Evolutionary conservation across 1,140 invertebrate species (phyloP).

Genomic region (Atta cephalotes): DNA sequence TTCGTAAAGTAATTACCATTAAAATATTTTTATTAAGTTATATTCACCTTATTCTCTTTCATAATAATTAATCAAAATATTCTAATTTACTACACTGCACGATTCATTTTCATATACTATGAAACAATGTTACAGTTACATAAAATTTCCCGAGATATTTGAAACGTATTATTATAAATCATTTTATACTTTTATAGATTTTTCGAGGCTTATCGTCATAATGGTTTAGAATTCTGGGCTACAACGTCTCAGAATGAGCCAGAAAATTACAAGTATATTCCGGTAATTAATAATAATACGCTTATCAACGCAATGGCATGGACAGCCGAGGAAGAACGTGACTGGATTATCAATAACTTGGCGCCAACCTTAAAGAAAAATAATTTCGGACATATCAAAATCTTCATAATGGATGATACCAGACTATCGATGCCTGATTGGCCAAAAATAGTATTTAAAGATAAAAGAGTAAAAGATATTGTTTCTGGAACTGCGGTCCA

Average conservation of each 20-base stretch:
- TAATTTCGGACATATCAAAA: conserved; percentile 87
- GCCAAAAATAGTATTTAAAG: conserved; percentile 50
- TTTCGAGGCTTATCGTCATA: conserved; percentile 86
- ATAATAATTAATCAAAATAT: conserved; percentile 19
- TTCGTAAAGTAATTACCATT: conserved; percentile 86
- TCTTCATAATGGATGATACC: conserved; percentile 92
- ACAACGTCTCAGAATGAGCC: conserved; percentile 90
- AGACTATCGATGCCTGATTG: conserved; percentile 89
- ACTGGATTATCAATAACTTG: conserved; percentile 90
- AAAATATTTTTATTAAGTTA: conserved; percentile 3
- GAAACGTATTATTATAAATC: neutral
- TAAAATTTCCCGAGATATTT: neutral
- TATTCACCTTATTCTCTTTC: neutral
- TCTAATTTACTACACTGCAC: neutral
- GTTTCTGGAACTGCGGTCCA: conserved; percentile 89
- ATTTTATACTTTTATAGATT: conserved; percentile 80
- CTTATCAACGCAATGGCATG: conserved; percentile 91
- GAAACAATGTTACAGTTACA: neutral
- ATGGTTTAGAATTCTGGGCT: conserved; percentile 88
- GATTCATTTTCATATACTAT: neutral
- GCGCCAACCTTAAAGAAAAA: conserved; percentile 89
- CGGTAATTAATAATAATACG: conserved; percentile 82
- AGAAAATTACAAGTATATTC: conserved; percentile 86
- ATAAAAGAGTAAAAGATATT: conserved; percentile 81
- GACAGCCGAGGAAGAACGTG: conserved; percentile 85